Base-by-base conservation (phyloP, 2,888 invertebrate species). In the Phoenoteleia sp. region DNA sequence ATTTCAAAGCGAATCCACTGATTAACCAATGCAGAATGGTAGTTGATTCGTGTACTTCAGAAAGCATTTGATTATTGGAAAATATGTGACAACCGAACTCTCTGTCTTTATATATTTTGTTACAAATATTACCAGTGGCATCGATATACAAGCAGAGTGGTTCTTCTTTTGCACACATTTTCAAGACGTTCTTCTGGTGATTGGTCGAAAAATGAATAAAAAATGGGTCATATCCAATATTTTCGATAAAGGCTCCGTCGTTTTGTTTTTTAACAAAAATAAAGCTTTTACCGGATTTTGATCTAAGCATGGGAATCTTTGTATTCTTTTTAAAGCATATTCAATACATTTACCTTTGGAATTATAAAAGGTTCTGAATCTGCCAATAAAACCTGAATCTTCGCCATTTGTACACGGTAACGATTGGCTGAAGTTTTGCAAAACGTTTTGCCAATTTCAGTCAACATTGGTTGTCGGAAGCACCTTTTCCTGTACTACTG, bases 161-260 rank as follows among this genome's bases (percentile, higher is more conserved):
- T 17, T 71, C 79, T 58, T 71, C 54, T 56, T 80, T 80, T 13
- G 79, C 64, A 39, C 4, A 80, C 13, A 4, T 5, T 52, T 77
- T 76, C 1, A 21, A 15, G 1, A 76, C 47, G 33, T 76, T 17
- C 23, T 56, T 54, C 45, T 86, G 82, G 33, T 58, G 69, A 27
- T 69, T 60, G 3, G 85, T 72, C 15, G 64, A 69, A 56, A 84
- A 86, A 33, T 77, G 64, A 1, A 86, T 71, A 33, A 60, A 84
- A 67, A 87, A 86, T 21, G 79, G 79, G 64, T 81, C 81, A 5
- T 64, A 39, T 9, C 64, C 81, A 27, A 83, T 79, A n/a, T 66
- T 64, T 52, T 76, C 60, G 11, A 86, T 79, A 6, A 60, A 66
- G 4, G 66, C 39, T 1, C 47, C 74, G 5, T 19, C 21, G 9